phyloP scores from a whole-genome alignment of 2,888 invertebrate genomes.

The Drosophila colorata region DNA sequence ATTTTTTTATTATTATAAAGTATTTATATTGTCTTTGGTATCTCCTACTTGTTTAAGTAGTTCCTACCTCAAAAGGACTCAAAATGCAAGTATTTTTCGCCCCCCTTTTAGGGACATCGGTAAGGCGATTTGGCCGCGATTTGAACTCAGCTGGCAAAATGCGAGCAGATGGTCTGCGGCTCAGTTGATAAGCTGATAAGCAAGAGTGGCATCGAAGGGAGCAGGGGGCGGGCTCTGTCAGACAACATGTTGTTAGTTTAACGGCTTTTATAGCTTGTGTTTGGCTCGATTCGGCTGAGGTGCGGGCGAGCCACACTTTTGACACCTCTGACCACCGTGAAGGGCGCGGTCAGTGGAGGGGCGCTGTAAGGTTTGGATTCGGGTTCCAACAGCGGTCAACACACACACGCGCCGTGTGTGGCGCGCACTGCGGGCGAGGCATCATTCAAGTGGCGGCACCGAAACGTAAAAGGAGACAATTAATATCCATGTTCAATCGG shows the following conservation, averaged over 20 bases:
- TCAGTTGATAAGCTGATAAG: conserved; percentile 40
- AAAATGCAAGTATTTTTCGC: too few species aligned
- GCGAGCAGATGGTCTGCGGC: conserved; percentile 30
- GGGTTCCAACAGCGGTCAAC: conserved; percentile 1
- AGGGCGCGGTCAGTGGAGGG: conserved; percentile 23
- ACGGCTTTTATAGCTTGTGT: conserved; percentile 22
- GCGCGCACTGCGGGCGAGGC: conserved; percentile 43
- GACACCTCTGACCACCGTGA: conserved; percentile 46
- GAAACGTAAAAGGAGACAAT: conserved; percentile 67
- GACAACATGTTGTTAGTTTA: conserved; percentile 43
- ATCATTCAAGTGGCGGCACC: conserved; percentile 30
- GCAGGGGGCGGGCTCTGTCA: background rate
- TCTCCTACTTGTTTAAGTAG: too few species aligned
- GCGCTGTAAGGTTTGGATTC: conserved; percentile 3
- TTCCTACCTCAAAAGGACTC: too few species aligned
- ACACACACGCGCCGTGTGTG: conserved; percentile 38
- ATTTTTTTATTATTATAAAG: too few species aligned
- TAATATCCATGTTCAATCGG: conserved; percentile 61
- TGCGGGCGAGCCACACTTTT: conserved; percentile 45
- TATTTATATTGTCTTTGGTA: too few species aligned
- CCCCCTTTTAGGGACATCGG: too few species aligned
- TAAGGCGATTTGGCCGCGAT: too few species aligned
- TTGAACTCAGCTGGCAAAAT: conserved; percentile 17
- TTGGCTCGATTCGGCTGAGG: conserved; percentile 16
- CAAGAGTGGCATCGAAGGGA: conserved; percentile 4